Conservation (phyloP, 2,113 vertebrate genomes). For the Burhinus bistriatus region DNA sequence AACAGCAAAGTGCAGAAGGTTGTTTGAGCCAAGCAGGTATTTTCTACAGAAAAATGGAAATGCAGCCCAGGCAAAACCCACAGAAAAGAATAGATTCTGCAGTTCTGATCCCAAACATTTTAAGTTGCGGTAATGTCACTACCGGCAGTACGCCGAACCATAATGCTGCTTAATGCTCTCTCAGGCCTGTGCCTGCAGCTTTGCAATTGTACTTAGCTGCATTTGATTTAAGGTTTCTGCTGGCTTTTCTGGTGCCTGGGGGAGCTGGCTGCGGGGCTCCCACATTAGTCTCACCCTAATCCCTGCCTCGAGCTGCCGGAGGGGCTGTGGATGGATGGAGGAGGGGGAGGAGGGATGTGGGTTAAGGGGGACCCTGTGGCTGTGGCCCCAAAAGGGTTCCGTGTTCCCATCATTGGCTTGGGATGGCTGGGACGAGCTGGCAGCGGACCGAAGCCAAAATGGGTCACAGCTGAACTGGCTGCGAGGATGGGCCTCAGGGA, state of each 20-base stretch:
- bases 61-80: background rate
- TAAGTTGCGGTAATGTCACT: background rate
- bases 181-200: background rate
- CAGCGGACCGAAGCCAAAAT: background rate
- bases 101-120: background rate
- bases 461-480: background rate
- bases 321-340: background rate
- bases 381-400: background rate
- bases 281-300: background rate
- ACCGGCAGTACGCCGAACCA: background rate
- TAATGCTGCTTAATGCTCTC: slow-evolving; percentile 29
- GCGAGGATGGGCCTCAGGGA: background rate
- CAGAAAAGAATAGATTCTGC: background rate
- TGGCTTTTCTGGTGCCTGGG: background rate
- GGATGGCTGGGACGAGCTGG: accelerated
- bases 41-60: slow-evolving; percentile 1
- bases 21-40: background rate
- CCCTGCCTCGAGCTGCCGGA: background rate
- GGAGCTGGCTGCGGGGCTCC: background rate
- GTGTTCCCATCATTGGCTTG: background rate
- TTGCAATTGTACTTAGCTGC: background rate
- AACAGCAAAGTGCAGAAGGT: background rate
- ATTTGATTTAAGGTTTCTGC: background rate
- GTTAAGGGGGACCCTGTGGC: background rate
- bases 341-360: background rate